These are phyloP conservation scores for Caenorhabditis angaria DNA, from an alignment of 2,888 invertebrate species.

Conservation along the genomic window DNA sequence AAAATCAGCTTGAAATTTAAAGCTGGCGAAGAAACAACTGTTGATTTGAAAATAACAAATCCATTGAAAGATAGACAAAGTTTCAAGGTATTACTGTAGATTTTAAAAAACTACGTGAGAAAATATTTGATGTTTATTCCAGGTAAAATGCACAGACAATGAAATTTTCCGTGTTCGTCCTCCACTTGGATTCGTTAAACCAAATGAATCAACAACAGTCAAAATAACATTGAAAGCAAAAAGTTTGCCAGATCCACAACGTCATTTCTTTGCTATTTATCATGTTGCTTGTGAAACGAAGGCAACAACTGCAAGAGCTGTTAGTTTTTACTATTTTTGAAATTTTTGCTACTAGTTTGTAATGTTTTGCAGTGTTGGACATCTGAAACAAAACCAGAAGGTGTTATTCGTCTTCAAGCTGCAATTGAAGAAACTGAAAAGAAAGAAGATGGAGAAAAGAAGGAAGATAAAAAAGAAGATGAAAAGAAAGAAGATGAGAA, in stretches of 20 bases:
- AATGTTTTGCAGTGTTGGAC: not conserved
- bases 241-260: conserved; percentile 26
- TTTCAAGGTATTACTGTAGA: conserved; percentile 48
- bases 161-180: conserved; percentile 65
- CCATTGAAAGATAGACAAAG: conserved; percentile 45
- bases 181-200: conserved; percentile 56
- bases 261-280: conserved; percentile 64
- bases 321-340: conserved; percentile 2
- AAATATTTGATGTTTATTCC: conserved; percentile 2
- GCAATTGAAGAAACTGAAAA: conserved; percentile 23
- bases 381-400: conserved; percentile 53
- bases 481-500: conserved; percentile 15
- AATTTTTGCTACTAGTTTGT: not conserved
- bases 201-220: conserved; percentile 48
- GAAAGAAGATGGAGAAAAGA: conserved; percentile 6
- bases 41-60: conserved; percentile 50
- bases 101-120: too few relatives aligned
- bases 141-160: conserved; percentile 62
- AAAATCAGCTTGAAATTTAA: conserved; percentile 47
- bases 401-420: conserved; percentile 51
- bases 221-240: conserved; percentile 45
- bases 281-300: conserved; percentile 45
- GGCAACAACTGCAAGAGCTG: conserved; percentile 39
- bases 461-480: conserved; percentile 11
- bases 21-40: conserved; percentile 16